Evolutionary conservation across 1,140 invertebrate species (phyloP).

Genomic region (Nebria ingens): DNA sequence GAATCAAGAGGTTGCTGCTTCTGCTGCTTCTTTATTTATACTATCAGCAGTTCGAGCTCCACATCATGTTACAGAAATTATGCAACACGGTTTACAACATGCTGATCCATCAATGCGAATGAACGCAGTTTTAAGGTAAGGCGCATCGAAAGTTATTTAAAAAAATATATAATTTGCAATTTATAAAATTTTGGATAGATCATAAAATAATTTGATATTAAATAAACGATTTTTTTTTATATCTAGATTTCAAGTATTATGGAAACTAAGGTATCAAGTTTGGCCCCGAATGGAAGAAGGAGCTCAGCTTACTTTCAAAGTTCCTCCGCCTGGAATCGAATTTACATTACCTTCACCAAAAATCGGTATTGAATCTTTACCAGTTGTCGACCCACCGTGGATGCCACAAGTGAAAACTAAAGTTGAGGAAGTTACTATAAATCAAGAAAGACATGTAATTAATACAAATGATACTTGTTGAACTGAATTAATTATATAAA

Average conservation of each 20-base stretch:
- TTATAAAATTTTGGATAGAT: too few relatives aligned
- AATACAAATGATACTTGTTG: not conserved
- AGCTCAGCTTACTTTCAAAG: conserved; percentile 89
- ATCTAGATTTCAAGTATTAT: conserved; percentile 89
- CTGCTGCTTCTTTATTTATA: conserved; percentile 84
- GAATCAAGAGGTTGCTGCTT: conserved; percentile 57
- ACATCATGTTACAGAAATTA: conserved; percentile 74
- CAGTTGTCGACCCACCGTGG: conserved; percentile 98
- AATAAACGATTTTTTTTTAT: conserved; percentile 4
- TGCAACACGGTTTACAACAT: conserved; percentile 77
- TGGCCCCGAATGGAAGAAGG: conserved; percentile 99
- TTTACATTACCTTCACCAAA: conserved; percentile 98
- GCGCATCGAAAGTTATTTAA: conserved; percentile 16
- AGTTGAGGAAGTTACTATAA: conserved; percentile 98
- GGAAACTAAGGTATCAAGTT: conserved; percentile 96
- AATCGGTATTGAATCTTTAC: conserved; percentile 88
- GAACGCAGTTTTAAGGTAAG: conserved; percentile 67
- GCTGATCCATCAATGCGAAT: conserved; percentile 65
- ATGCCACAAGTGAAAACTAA: conserved; percentile 95
- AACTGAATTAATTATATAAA: conserved; percentile 11
- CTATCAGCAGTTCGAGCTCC: conserved; percentile 83
- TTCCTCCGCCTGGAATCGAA: conserved; percentile 96
- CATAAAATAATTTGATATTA: not conserved
- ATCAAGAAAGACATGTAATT: conserved; percentile 93
- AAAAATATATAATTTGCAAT: not conserved